phyloP scores from a whole-genome alignment of 2,888 invertebrate species.

The Ditula angustiorana region DNA sequence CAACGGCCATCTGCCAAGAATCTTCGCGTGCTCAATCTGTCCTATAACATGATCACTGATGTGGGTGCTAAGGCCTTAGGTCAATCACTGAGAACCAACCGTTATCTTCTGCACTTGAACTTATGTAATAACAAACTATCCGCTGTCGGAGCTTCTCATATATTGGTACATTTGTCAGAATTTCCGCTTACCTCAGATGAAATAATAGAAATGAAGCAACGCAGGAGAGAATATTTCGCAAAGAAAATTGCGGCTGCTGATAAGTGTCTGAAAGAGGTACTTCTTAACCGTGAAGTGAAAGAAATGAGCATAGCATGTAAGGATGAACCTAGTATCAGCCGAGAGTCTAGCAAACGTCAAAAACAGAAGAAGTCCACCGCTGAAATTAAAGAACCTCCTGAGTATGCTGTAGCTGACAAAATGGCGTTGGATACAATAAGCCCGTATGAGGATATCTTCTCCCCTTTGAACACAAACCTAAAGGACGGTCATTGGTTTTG shows the following conservation, averaged over 20 bases:
- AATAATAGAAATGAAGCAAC: constrained; percentile 41
- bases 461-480: constrained; percentile 41
- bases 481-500: constrained; percentile 46
- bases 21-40: constrained; percentile 56
- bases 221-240: constrained; percentile 46
- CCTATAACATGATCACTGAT: constrained; percentile 60
- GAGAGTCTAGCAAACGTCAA: too few relatives aligned
- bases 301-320: too few relatives aligned
- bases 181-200: constrained; percentile 56
- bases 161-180: constrained; percentile 54
- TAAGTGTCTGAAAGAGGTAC: constrained; percentile 20
- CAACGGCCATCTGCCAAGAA: constrained; percentile 47
- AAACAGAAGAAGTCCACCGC: not conserved
- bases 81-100: constrained; percentile 57
- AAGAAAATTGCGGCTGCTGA: constrained; percentile 46
- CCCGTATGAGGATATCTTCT: constrained; percentile 53
- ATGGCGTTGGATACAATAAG: constrained; percentile 47
- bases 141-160: constrained; percentile 53
- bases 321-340: too few relatives aligned
- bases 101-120: constrained; percentile 60
- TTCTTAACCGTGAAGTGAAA: not conserved
- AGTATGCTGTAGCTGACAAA: constrained; percentile 46
- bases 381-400: constrained; percentile 19
- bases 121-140: constrained; percentile 61
- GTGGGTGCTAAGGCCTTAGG: constrained; percentile 55